Evolutionary conservation across 2,113 vertebrate genomes (phyloP), one percentile per base, ranked within the genome.

Genomic region (Proteles cristata): DNA sequence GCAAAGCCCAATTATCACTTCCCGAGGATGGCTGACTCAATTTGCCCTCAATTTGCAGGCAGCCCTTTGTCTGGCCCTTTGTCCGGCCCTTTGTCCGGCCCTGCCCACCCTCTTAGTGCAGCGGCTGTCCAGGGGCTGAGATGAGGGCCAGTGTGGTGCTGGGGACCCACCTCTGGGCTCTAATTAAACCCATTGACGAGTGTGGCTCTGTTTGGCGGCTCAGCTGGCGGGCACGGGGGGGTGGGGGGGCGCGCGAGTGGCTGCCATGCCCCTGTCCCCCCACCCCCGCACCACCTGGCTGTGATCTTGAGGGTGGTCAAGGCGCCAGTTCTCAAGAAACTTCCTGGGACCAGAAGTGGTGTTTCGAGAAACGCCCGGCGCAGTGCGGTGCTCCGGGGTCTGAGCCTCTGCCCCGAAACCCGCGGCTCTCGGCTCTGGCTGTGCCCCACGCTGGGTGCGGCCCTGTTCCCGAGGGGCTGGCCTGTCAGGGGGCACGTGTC

Each of bases 121-220:
- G 2, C 39, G 39, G 39, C 39, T 39, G 39, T 39, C 39, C 39
- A 39, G 39, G 33, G 0, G 61, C 12, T 1, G 28, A 28, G 43
- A 33, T 0, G 45, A 0, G 0, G 9, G 48, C 28, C 3, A 3
- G 48, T 0, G 8, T 0, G 0, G 28, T 16, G 43, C 45, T n/a
- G 21, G 71, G 45, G 31, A 2, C 26, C 66, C 21, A 4, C 39
- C 11, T 12, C 31, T 68, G 94, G 82, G 21, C 79, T 61, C 43
- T 25, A 4, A 33, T 11, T 45, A 43, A n/a, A 14, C 1, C 14
- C 4, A 0, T 4, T 0, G 7, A 5, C 1, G 6, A 2, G n/a
- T 0, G 31, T 0, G 10, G 15, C 45, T 66, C 55, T 63, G 33
- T 28, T 23, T 25, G 58, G 19, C 3, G 11, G 63, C 63, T 58